Evolutionary conservation across 2,113 vertebrate species (phyloP), one percentile per base, ranked within the genome.

Genomic region (Callospermophilus lateralis): DNA sequence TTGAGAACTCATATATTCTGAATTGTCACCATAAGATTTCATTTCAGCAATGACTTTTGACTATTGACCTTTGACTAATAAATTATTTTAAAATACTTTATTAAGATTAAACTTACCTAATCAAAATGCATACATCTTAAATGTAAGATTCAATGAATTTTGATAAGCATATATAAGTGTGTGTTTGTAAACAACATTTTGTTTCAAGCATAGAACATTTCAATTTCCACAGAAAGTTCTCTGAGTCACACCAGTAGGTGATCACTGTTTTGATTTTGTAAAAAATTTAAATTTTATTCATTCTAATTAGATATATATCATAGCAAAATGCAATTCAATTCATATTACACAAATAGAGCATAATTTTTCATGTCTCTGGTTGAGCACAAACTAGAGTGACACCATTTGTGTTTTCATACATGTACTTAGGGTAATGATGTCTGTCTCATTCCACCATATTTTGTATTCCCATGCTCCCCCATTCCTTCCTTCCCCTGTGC

Each of bases 41-140:
- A 85, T 80, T 92, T 92, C 34, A 94, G 15, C 72, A 84, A 61
- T 90, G 68, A 78, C 12, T 73, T 89, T 67, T 95, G 61, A 96
- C 51, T 77, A n/a, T n/a, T n/a, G n/a, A n/a, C n/a, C n/a, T n/a
- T n/a, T n/a, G n/a, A n/a, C n/a, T n/a, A n/a, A n/a, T n/a, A n/a
- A n/a, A n/a, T n/a, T n/a, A 90, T 87, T 87, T 96, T 88, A 58
- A 93, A 93, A 78, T 42, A 83, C 6, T 79, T 83, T 77, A 72
- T 93, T 89, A 76, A 67, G 63, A 73, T 77, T n/a, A 96, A 89
- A 76, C 86, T 30, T 24, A 16, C n/a, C 20, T 70, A 63, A 45
- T 30, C 55, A 11, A 84, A 70, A 90, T 65, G 68, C 16, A 48
- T 45, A 90, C 8, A 76, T 93, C 12, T 89, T 86, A 81, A 86